Evolutionary conservation across 2,797 vertebrate species (phyloP).

Genomic region (Acropternis orthonyx): DNA sequence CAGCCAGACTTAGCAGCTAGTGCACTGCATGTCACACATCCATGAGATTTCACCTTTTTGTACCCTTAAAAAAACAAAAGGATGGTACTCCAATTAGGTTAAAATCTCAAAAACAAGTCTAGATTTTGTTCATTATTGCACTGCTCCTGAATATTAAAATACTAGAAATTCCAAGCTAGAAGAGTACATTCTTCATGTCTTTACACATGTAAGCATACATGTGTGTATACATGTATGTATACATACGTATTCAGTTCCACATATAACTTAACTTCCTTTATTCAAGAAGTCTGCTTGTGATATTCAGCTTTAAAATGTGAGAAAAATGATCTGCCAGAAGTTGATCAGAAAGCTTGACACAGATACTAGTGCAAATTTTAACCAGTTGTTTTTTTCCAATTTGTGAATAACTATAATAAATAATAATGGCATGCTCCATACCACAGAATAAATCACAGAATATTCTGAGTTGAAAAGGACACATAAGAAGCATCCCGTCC

Average conservation of each 20-base stretch:
- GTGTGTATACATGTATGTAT: accelerated
- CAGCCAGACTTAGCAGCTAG: neutral
- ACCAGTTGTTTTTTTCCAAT: neutral
- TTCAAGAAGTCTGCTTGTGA: neutral
- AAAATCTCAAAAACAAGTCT: neutral
- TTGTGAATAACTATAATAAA: neutral
- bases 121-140: neutral
- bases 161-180: neutral
- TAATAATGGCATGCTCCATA: neutral
- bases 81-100: neutral
- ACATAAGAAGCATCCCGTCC: neutral
- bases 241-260: neutral
- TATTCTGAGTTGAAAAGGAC: neutral
- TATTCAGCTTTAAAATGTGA: neutral
- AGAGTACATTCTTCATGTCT: neutral
- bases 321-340: neutral
- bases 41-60: neutral
- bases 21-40: neutral
- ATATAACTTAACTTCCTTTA: neutral
- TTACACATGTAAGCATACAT: neutral
- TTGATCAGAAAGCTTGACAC: neutral
- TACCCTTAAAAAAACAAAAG: neutral
- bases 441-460: neutral
- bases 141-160: neutral
- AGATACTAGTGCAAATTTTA: neutral